These are phyloP conservation scores for Bos indicus DNA, from an alignment of 2,113 vertebrate genomes.

Conservation along the genomic window DNA sequence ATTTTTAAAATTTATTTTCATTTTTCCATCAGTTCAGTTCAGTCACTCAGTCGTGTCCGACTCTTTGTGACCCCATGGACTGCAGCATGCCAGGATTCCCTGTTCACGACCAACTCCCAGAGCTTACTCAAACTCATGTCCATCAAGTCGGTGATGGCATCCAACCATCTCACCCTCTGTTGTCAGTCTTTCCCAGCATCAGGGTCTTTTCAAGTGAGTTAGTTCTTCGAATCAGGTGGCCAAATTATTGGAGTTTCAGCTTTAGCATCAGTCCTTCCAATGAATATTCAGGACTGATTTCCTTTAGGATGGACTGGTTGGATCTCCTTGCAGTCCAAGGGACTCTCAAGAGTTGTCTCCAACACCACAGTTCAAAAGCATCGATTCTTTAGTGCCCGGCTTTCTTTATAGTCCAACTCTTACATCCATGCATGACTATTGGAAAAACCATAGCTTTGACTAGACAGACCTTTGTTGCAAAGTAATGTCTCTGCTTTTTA, in stretches of 20 bases:
- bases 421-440: neutral
- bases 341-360: neutral
- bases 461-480: neutral
- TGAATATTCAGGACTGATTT: neutral
- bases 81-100: neutral
- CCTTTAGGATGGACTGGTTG: neutral
- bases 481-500: neutral
- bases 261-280: neutral
- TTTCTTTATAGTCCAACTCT: neutral
- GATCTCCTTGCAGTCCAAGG: neutral
- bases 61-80: neutral
- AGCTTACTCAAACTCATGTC: neutral
- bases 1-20: neutral
- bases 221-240: neutral
- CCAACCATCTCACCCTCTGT: neutral
- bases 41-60: accelerated
- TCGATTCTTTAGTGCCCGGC: accelerated
- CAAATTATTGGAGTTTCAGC: neutral
- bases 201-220: neutral
- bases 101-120: neutral
- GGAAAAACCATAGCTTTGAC: neutral
- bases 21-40: neutral
- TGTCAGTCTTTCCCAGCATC: neutral
- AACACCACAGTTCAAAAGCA: neutral
- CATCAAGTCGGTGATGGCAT: neutral